Evolutionary conservation across 1,140 invertebrate species (phyloP), one percentile per base, ranked within the genome.

Genomic region (Hyphantria cunea): DNA sequence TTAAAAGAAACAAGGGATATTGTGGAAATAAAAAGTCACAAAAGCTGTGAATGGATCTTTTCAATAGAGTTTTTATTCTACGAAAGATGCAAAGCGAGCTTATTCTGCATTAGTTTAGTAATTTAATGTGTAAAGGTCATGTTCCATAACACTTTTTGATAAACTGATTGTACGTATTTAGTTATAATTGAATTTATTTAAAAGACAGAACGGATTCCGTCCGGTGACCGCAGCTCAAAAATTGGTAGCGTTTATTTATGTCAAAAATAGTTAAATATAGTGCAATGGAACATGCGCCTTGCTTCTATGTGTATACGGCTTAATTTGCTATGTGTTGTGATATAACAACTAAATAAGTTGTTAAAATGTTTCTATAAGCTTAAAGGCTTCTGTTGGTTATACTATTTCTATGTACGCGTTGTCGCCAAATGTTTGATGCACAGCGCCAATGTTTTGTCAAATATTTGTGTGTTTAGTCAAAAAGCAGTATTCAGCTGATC

Each of bases 301-400:
- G 59, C 49, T 61, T 61, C 14, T 37, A 37, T 56, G 32, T 47
- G 68, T 81, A 75, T 78, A 78, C 72, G 78, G 78, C 74, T 82
- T 80, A 17, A 66, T 77, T 77, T 75, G 78, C 76, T 78, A 69
- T 70, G 68, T 77, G 72, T 82, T 81, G 79, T 81, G 79, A 82
- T 82, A 84, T 80, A 62, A 68, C 68, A 68, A 64, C 44, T 69
- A 69, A 65, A 54, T 67, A 69, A 68, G 62, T 73, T 72, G 72
- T 82, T 73, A 68, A 68, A 72, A 47, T 31, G 37, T 62, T 60
- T 72, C 56, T 68, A 64, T 60, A 58, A 68, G 73, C 73, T 76
- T 82, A 51, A 74, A 68, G 59, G 75, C 78, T 82, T 74, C 60
- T 78, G 72, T 82, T 75, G 72, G 70, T 74, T 70, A 61, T 67